A percentile compares a stretch with the other conserved stretches of the same genome.
These are phyloP conservation scores for Chrysocyon brachyurus DNA, from an alignment of 2,797 vertebrate genomes.

Conservation along the genomic window DNA sequence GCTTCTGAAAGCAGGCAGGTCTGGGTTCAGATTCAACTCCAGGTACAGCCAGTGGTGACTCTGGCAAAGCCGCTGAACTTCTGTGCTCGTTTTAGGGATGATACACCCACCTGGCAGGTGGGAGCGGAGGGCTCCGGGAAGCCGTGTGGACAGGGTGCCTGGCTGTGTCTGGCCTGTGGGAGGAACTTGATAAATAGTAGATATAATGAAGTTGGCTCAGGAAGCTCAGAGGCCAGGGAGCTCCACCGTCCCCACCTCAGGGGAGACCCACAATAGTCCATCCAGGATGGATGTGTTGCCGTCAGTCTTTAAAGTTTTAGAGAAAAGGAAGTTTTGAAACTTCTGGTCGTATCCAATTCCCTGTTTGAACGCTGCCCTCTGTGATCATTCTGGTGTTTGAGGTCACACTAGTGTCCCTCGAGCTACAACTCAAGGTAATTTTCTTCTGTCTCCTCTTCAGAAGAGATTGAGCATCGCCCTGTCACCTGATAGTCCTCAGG, in stretches of 20 bases:
- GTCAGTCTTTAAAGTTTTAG: not conserved
- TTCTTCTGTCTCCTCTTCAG: constrained; percentile 60
- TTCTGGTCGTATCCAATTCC: constrained; percentile 2
- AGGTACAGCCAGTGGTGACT: fast-evolving
- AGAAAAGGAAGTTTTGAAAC: not conserved
- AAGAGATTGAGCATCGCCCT: not conserved
- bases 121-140: not conserved
- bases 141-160: fast-evolving
- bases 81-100: not conserved
- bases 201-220: not conserved
- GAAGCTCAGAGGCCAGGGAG: not conserved
- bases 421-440: constrained; percentile 33
- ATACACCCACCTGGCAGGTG: no score
- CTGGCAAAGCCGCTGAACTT: not conserved
- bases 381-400: constrained; percentile 2
- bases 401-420: constrained; percentile 15
- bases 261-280: fast-evolving
- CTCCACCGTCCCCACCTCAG: fast-evolving
- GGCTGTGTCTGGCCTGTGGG: fast-evolving
- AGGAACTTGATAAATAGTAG: not conserved
- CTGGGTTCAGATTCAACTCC: not conserved
- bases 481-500: not conserved
- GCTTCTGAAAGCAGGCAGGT: not conserved
- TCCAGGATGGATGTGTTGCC: not conserved
- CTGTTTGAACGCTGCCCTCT: constrained; percentile 26